Percentiles rank a stretch among this genome's conserved stretches.
Evolutionary conservation across 2,888 invertebrate genomes (phyloP).

Genomic region (Epiblema foenella): DNA sequence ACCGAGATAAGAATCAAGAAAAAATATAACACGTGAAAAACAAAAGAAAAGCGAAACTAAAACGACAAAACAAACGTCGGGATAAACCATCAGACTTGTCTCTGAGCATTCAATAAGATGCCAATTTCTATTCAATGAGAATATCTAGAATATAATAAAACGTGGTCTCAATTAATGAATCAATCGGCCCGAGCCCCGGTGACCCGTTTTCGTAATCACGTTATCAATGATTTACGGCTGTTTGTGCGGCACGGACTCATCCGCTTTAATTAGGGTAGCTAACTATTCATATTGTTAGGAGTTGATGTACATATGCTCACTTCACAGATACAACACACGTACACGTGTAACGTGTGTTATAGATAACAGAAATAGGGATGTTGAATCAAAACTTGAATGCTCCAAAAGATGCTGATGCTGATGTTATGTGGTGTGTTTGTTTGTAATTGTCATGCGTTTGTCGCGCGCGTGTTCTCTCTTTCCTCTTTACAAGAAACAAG

Average conservation of each 20-base stretch:
- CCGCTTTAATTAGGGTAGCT: constrained; percentile 11
- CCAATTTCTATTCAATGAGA: neutral
- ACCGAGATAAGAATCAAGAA: neutral
- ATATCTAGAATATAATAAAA: constrained; percentile 17
- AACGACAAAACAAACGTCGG: neutral
- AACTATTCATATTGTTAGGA: constrained; percentile 8
- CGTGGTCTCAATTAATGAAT: constrained; percentile 20
- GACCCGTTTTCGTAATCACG: constrained; percentile 26
- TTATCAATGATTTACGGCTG: constrained; percentile 30
- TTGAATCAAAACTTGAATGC: no score
- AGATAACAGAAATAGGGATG: no score
- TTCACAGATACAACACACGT: neutral
- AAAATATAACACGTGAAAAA: neutral
- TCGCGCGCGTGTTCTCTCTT: no score
- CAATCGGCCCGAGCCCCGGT: constrained; percentile 1
- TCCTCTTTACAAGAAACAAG: no score
- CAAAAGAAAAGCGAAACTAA: neutral
- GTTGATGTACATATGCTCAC: no score
- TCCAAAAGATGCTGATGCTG: no score
- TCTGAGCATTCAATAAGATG: neutral
- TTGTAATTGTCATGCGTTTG: no score
- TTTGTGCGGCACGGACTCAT: constrained; percentile 8
- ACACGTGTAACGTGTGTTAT: neutral
- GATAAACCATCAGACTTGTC: no score
- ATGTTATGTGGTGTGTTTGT: no score